phyloP scores from a whole-genome alignment of 2,113 vertebrate genomes.

The Apus apus region DNA sequence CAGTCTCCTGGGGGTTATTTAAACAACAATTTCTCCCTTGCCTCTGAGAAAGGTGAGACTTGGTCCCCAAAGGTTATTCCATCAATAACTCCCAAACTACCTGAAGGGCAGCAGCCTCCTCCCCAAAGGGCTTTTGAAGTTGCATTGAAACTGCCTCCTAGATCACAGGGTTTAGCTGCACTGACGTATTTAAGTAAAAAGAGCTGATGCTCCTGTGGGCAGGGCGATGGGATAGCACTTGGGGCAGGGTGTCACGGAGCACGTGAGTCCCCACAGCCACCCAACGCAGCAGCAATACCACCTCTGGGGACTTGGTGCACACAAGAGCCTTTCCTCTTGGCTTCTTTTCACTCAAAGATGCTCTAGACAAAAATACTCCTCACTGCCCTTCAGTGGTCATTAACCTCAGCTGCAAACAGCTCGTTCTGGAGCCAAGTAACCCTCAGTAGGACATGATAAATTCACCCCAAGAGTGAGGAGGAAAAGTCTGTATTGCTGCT shows the following conservation, averaged over 20 bases:
- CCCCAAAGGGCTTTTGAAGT: neutral
- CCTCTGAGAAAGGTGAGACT: conserved; percentile 55
- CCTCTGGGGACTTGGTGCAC: neutral
- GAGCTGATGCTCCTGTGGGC: neutral
- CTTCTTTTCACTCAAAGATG: neutral
- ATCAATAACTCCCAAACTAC: conserved; percentile 67
- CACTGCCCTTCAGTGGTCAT: neutral
- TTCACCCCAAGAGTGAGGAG: neutral
- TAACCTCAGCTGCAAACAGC: neutral
- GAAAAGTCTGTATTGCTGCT: neutral
- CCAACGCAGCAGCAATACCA: neutral
- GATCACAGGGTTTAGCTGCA: neutral
- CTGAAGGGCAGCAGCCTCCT: conserved; percentile 22
- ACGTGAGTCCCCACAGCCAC: neutral
- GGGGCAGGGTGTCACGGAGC: neutral
- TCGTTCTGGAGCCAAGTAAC: neutral
- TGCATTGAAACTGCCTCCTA: neutral
- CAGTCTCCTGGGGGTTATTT: conserved; percentile 51
- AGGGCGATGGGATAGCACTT: neutral
- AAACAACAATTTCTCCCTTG: conserved; percentile 66
- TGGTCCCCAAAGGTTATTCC: conserved; percentile 68
- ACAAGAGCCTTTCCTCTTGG: neutral
- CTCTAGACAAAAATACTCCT: neutral
- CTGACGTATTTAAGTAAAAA: neutral
- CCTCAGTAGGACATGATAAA: neutral